Base-by-base conservation (phyloP, 2,797 vertebrate genomes). In the Acanthurus lineatus region DNA sequence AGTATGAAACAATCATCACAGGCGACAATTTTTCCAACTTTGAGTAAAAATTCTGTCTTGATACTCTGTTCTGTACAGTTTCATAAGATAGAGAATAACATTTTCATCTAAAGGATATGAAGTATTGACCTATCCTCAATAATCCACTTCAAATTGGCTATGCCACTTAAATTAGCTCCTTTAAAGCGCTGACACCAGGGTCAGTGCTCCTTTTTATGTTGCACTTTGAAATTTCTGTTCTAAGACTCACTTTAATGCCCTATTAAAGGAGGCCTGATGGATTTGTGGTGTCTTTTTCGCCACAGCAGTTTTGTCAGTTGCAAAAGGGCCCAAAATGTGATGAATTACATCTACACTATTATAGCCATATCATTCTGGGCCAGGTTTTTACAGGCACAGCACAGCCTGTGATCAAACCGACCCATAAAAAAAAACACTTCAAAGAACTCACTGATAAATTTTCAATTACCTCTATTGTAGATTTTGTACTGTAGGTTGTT, bases 281-380 rank as follows among this genome's bases (percentile, higher is more conserved):
- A 89, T 91, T 92, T 89, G 81, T 85, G 58, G 76, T 87, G 81
- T 90, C 89, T 93, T 91, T 88, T 88, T 89, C 82, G 74, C 60
- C 9, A 49, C 83, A 84, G 91, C 88, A 92, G 86, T 85, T 88
- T 81, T 88, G 79, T 81, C 84, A 70, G 69, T 84, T 83, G 77
- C 81, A 88, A 89, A 76, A 71, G 75, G 77, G 73, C 82, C 63
- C n/a, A 68, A 90, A 92, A 84, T 77, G 82, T 91, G 83, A 90
- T 92, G 89, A 95, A 94, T 95, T 93, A 92, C 84, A 92, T 91
- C 86, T 89, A 58, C 1, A 20, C 81, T 86, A 79, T 93, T 90
- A 91, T 77, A 91, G 86, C 82, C 73, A 61, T 88, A 92, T 90
- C 88, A 82, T 88, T 89, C 77, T 74, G 72, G 72, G 77, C 82